Evolutionary conservation across 1,140 invertebrate genomes (phyloP).

Genomic region (Meteorus sp.): DNA sequence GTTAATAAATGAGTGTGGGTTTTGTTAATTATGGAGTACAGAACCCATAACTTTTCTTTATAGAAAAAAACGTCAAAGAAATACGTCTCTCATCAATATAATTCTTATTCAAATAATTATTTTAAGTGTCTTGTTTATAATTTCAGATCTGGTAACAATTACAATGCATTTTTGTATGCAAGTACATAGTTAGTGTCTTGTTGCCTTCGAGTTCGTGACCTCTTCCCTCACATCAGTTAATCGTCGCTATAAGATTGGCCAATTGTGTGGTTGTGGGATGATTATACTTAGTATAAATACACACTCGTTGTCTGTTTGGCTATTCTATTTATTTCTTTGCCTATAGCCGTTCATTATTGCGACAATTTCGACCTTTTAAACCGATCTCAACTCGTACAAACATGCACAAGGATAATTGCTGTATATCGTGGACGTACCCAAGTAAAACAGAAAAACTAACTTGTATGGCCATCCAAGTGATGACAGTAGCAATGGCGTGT

Average conservation of each 20-base stretch:
- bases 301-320: background rate
- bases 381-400: background rate
- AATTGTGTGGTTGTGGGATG: background rate
- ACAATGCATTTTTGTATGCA: background rate
- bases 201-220: background rate
- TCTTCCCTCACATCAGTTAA: background rate
- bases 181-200: background rate
- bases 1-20: constrained; percentile 57
- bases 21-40: constrained; percentile 45
- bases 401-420: constrained; percentile 19
- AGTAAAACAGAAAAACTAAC: background rate
- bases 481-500: constrained; percentile 9
- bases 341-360: background rate
- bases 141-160: too few species aligned
- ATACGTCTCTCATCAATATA: too few species aligned
- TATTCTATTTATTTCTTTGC: background rate
- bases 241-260: background rate
- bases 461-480: background rate
- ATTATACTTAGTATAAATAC: too few species aligned
- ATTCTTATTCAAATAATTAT: too few species aligned
- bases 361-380: constrained; percentile 19
- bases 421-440: background rate
- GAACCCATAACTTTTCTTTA: background rate
- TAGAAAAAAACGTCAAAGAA: background rate
- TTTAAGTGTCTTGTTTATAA: too few species aligned